Conservation (phyloP, 2,888 invertebrate species). For the Mesorhabditis spiculigera region DNA sequence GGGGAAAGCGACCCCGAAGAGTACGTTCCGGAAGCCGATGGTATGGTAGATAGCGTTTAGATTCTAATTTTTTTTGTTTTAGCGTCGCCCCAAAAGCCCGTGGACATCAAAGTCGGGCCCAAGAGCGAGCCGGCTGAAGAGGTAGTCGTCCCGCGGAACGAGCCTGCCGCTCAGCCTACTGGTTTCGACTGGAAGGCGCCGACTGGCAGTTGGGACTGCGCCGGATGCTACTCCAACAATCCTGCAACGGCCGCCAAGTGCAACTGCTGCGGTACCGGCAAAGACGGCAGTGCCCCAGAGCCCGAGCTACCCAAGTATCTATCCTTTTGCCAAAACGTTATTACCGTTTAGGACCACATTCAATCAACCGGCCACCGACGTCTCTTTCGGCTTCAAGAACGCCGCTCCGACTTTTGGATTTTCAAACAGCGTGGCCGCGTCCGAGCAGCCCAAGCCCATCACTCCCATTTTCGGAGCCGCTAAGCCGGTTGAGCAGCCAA, state of each 20-base stretch:
- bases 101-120: slow-evolving; percentile 8
- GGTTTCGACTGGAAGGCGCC: background rate
- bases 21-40: slow-evolving; percentile 34
- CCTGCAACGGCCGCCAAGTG: slow-evolving; percentile 20
- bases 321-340: no score
- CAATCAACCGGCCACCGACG: slow-evolving; percentile 7
- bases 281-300: slow-evolving; percentile 25
- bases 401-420: background rate
- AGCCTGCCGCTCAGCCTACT: no score
- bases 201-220: slow-evolving; percentile 36
- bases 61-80: background rate
- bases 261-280: slow-evolving; percentile 28
- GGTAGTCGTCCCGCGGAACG: no score
- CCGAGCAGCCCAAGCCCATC: no score
- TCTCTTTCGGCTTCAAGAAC: slow-evolving; percentile 14
- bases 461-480: no score
- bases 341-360: background rate
- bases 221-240: slow-evolving; percentile 29
- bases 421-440: no score
- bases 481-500: no score
- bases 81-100: background rate
- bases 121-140: slow-evolving; percentile 9
- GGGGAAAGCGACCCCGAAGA: slow-evolving; percentile 18
- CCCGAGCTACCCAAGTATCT: background rate
- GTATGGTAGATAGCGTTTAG: background rate